Base-by-base conservation (phyloP, 2,797 vertebrate genomes). In the Cynopterus sphinx region DNA sequence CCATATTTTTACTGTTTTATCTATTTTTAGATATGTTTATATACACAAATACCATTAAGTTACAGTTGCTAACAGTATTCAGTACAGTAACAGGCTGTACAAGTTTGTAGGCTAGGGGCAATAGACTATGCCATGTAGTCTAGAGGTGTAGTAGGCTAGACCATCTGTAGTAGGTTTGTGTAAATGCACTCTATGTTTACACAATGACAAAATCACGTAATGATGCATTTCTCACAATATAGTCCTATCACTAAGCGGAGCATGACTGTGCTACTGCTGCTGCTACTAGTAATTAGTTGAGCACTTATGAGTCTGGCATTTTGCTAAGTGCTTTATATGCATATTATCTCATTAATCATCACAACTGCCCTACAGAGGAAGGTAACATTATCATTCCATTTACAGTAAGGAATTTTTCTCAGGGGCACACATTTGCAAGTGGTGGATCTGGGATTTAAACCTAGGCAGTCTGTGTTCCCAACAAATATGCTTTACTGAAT, bases 241-340 rank as follows among this genome's bases (percentile, higher is more conserved):
- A 61, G 31, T 28, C 39, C 19, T 61, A 21, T 43, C 12, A 16
- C 61, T 81, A 61, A 81, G 28, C n/a, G 28, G 6, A 61, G 7
- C 78, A 81, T 81, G 28, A 46, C 78, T 41, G 26, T 61, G 49
- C 36, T 88, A 46, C 24, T 46, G 16, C 31, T 61, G 46, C 53
- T 77, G 68, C 65, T 85, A 36, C 19, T 87, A 65, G 13, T 87
- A 68, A 68, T 87, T 70, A 86, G 86, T 41, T 96, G 73, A 94
- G 36, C 33, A 92, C 9, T 70, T 88, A 92, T 33, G 91, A 94
- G 26, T 41, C 74, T 92, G 71, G 16, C 41, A 93, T 15, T 93
- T 94, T 87, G 36, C 73, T 85, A 88, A 96, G 49, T 95, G 78
- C 87, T 75, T 92, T 36, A 53, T 75, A 41, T 28, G 53, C 70